Conservation (phyloP, 2,888 invertebrate species). For the Yponomeuta plumbellus region DNA sequence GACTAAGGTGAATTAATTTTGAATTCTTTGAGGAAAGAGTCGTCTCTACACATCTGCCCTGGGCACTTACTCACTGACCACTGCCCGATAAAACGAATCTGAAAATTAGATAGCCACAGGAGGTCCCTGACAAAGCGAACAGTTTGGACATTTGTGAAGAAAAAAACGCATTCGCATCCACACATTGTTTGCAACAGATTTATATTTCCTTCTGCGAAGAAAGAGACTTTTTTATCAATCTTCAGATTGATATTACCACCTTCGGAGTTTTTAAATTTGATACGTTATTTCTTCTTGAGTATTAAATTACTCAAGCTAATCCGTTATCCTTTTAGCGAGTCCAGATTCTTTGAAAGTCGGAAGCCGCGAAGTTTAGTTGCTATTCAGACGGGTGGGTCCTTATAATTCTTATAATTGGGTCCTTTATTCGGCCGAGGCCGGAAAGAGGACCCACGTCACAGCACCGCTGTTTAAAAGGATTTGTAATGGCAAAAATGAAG, state of each 20-base stretch:
- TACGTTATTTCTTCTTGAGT: constrained; percentile 15
- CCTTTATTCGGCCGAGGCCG: constrained; percentile 57
- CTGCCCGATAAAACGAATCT: constrained; percentile 18
- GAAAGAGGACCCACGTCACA: constrained; percentile 67
- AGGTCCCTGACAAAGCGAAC: constrained; percentile 55
- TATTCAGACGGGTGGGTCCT: constrained; percentile 44
- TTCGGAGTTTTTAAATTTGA: constrained; percentile 8
- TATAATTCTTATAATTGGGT: constrained; percentile 67
- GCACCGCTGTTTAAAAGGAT: constrained; percentile 61
- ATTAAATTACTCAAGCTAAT: constrained; percentile 54
- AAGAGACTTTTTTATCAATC: constrained; percentile 23
- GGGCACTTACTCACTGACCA: neutral
- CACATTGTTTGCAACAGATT: constrained; percentile 34
- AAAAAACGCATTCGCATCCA: constrained; percentile 36
- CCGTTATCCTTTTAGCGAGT: constrained; percentile 45
- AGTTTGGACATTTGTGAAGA: constrained; percentile 36
- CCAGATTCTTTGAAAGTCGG: constrained; percentile 64
- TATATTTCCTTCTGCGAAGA: constrained; percentile 22
- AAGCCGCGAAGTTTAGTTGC: constrained; percentile 50
- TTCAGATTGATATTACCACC: constrained; percentile 8
- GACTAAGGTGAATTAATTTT: neutral
- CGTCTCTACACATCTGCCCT: constrained; percentile 3
- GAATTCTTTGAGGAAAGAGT: neutral
- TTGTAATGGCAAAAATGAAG: constrained; percentile 57
- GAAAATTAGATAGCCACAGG: constrained; percentile 58